These are phyloP conservation scores for Iselma pallidipennis DNA, from an alignment of 2,888 invertebrate genomes.

Conservation along the genomic window DNA sequence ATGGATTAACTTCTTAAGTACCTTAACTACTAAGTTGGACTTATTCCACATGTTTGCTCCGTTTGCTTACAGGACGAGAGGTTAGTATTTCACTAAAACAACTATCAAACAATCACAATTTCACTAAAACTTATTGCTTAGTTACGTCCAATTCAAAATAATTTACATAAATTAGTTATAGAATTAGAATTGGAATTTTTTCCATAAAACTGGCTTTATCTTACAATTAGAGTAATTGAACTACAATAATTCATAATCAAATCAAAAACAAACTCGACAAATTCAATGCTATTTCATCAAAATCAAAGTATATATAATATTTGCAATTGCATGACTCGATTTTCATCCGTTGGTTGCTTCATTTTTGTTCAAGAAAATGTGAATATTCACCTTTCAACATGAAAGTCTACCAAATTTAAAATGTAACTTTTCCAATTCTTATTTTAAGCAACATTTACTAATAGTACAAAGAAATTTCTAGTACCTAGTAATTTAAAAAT, in stretches of 20 bases:
- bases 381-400: too few species aligned
- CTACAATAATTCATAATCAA: too few species aligned
- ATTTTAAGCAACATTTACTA: too few species aligned
- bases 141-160: neutral
- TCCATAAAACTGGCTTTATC: too few species aligned
- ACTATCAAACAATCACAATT: constrained; percentile 13
- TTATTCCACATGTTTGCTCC: constrained; percentile 19
- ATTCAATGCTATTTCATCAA: too few species aligned
- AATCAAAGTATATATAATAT: neutral
- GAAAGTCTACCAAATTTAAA: neutral
- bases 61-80: constrained; percentile 6
- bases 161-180: neutral
- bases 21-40: constrained; percentile 16
- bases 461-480: too few species aligned
- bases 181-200: neutral
- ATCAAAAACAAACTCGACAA: too few species aligned
- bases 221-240: too few species aligned
- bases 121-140: constrained; percentile 13
- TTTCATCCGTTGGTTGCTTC: neutral
- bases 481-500: too few species aligned
- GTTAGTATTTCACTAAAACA: constrained; percentile 18
- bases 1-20: constrained; percentile 28
- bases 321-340: neutral
- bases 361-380: neutral
- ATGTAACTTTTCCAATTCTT: too few species aligned